phyloP scores from a whole-genome alignment of 2,888 invertebrate genomes.

The Chesias legatella region DNA sequence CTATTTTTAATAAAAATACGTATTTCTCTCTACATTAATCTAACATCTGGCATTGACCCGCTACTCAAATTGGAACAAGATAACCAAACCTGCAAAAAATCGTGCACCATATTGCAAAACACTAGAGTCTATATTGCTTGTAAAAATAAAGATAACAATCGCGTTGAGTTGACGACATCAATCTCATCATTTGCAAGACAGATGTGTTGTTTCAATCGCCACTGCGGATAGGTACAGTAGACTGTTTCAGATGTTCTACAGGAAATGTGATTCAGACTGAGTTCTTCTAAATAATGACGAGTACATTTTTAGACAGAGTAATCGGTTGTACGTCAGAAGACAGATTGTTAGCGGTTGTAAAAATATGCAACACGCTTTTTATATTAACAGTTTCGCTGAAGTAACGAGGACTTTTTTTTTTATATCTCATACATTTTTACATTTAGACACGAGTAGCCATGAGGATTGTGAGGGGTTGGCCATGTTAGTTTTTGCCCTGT shows the following conservation, averaged over 20 bases:
- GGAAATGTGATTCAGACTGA: conserved; percentile 1
- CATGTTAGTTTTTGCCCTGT: too few relatives aligned
- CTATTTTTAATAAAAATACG: too few relatives aligned
- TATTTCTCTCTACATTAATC: conserved; percentile 21
- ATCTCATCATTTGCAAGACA: conserved; percentile 44
- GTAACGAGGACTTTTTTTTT: too few relatives aligned
- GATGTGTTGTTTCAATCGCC: conserved; percentile 36
- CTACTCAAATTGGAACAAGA: conserved; percentile 36
- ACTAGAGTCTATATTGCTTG: conserved; percentile 22
- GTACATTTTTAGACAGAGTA: background rate
- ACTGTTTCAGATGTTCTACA: background rate
- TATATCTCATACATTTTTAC: too few relatives aligned
- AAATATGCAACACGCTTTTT: too few relatives aligned
- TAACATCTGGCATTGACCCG: conserved; percentile 46
- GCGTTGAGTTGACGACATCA: conserved; percentile 21
- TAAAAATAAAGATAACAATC: conserved; percentile 35
- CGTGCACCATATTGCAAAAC: conserved; percentile 21
- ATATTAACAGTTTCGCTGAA: too few relatives aligned
- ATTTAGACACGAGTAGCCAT: too few relatives aligned
- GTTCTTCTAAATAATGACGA: background rate
- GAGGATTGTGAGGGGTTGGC: too few relatives aligned
- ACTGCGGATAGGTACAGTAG: conserved; percentile 17
- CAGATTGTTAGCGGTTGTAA: too few relatives aligned
- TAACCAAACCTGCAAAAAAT: conserved; percentile 28
- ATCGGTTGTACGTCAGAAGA: background rate